These are phyloP conservation scores for Drosophila meridionalis DNA, from an alignment of 2,888 invertebrate species.

Conservation along the genomic window DNA sequence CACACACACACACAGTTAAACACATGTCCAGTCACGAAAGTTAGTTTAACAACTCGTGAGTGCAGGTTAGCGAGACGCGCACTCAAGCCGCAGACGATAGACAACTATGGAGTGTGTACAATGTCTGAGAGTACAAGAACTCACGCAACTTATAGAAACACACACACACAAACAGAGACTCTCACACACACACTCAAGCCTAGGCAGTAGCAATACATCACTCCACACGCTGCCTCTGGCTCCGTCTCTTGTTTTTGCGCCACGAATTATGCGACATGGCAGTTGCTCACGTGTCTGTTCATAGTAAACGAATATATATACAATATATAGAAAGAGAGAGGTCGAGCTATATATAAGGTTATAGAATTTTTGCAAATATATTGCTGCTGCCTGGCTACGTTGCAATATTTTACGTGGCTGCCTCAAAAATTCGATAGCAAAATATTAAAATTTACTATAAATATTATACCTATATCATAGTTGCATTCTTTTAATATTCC, in stretches of 20 bases:
- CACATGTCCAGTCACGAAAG: constrained; percentile 77
- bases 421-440: constrained; percentile 10
- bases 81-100: constrained; percentile 60
- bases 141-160: constrained; percentile 67
- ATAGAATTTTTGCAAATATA: constrained; percentile 3
- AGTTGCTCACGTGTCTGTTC: constrained; percentile 41
- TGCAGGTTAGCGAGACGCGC: constrained; percentile 68
- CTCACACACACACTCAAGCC: constrained; percentile 39
- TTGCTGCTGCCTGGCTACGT: constrained; percentile 6
- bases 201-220: constrained; percentile 12
- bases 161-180: constrained; percentile 18
- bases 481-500: not conserved
- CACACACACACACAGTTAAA: constrained; percentile 25
- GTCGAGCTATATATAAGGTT: not conserved
- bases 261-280: constrained; percentile 34
- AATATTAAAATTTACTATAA: not conserved
- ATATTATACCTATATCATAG: not conserved
- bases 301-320: constrained; percentile 22
- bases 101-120: constrained; percentile 51
- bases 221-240: not conserved
- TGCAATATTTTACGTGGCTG: constrained; percentile 54
- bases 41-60: constrained; percentile 67
- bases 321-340: not conserved
- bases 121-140: constrained; percentile 69
- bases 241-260: not conserved